phyloP scores from a whole-genome alignment of 2,888 invertebrate genomes.

The Apodemia zela region DNA sequence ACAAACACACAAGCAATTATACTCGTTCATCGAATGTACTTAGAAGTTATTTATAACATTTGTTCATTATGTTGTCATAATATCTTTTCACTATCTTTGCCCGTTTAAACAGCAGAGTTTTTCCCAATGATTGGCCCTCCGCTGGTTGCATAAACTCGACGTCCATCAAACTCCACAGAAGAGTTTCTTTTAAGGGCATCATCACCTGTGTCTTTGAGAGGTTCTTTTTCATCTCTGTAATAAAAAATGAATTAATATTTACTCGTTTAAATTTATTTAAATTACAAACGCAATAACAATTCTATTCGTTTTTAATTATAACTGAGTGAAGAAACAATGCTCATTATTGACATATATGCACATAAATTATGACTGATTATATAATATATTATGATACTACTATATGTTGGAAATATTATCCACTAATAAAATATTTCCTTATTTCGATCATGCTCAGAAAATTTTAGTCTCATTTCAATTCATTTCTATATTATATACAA shows the following conservation, averaged over 20 bases:
- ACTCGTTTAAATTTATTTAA: neutral
- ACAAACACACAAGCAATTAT: constrained; percentile 67
- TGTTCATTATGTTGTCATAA: neutral
- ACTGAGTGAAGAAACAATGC: too few relatives aligned
- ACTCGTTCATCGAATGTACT: constrained; percentile 22
- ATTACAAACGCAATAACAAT: too few relatives aligned
- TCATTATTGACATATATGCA: neutral
- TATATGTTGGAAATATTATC: too few relatives aligned
- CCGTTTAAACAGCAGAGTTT: constrained; percentile 89
- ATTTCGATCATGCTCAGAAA: too few relatives aligned
- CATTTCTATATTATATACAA: neutral
- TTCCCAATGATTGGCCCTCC: constrained; percentile 92
- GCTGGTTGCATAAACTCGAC: constrained; percentile 89
- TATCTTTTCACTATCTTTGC: neutral
- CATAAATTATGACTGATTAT: neutral
- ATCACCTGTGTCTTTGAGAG: constrained; percentile 84
- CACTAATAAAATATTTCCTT: too few relatives aligned
- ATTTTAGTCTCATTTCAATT: neutral
- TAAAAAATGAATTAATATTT: neutral
- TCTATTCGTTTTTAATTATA: too few relatives aligned
- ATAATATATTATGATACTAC: neutral
- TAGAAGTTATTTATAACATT: constrained; percentile 1
- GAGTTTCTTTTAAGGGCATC: constrained; percentile 87
- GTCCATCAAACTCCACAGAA: constrained; percentile 90
- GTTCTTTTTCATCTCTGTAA: constrained; percentile 89